These are phyloP conservation scores for Coryphaenoides rupestris DNA, from an alignment of 2,113 vertebrate genomes.

Conservation along the genomic window DNA sequence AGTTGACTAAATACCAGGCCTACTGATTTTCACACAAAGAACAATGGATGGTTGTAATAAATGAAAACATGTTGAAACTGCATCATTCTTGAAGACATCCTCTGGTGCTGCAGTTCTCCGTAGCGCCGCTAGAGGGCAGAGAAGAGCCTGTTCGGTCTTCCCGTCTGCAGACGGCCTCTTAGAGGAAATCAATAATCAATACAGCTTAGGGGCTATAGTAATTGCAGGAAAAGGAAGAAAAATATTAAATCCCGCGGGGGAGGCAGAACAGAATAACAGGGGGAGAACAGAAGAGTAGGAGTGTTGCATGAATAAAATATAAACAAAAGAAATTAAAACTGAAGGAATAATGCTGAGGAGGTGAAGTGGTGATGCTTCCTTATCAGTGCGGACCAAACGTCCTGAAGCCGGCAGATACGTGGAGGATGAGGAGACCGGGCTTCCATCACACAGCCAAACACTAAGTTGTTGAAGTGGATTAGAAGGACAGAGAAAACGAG, in stretches of 20 bases:
- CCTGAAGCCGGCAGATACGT: slow-evolving; percentile 10
- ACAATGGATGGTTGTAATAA: too few species aligned
- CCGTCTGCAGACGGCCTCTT: slow-evolving; percentile 15
- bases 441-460: slow-evolving; percentile 1
- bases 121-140: slow-evolving; percentile 53
- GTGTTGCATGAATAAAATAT: slow-evolving; percentile 31
- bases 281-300: slow-evolving; percentile 1
- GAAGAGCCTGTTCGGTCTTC: neutral
- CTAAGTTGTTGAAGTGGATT: slow-evolving; percentile 12
- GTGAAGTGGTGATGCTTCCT: slow-evolving; percentile 26
- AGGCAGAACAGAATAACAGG: neutral
- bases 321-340: slow-evolving; percentile 14
- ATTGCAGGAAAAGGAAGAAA: neutral
- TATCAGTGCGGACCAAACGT: slow-evolving; percentile 1
- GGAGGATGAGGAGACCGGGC: neutral
- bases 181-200: slow-evolving; percentile 30
- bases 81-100: too few species aligned
- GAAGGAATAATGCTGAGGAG: slow-evolving; percentile 17
- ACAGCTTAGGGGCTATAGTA: slow-evolving; percentile 9
- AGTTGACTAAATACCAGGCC: too few species aligned
- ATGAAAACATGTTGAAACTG: too few species aligned
- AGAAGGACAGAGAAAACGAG: neutral
- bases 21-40: too few species aligned
- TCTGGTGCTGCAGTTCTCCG: slow-evolving; percentile 8
- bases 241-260: too few species aligned